Percentiles rank a stretch among this genome's conserved stretches.
These are phyloP conservation scores for Poecile atricapillus DNA, from an alignment of 2,113 vertebrate genomes.

Conservation along the genomic window DNA sequence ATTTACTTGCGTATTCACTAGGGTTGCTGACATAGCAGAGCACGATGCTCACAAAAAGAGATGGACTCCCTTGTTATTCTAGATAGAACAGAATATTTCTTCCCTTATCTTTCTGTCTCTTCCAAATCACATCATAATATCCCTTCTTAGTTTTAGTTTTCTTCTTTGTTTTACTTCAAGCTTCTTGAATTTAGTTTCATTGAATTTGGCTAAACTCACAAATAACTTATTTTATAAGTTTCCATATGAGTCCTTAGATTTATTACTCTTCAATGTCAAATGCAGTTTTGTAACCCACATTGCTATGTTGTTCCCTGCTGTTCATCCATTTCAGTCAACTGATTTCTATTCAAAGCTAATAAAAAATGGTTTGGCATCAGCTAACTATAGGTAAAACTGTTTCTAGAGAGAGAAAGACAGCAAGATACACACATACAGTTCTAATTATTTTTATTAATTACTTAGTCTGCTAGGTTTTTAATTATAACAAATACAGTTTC, in stretches of 20 bases:
- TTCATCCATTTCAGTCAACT: neutral
- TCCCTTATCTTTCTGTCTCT: neutral
- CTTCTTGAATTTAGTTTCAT: neutral
- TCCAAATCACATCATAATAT: neutral
- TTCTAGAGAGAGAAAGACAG: neutral
- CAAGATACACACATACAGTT: neutral
- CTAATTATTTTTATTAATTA: neutral
- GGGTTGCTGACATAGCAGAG: neutral
- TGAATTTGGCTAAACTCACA: neutral
- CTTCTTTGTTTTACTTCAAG: neutral
- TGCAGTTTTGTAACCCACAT: neutral
- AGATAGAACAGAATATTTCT: neutral
- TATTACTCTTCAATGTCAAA: neutral
- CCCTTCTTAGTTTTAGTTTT: neutral
- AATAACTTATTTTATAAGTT: neutral
- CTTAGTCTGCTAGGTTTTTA: neutral
- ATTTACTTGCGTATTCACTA: neutral
- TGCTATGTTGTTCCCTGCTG: neutral
- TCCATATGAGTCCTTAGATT: neutral
- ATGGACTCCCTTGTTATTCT: neutral
- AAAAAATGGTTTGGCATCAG: neutral
- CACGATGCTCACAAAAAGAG: neutral
- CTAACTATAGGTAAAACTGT: neutral
- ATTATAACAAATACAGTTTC: neutral
- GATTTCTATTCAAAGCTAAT: conserved; percentile 1